A percentile compares a stretch with the other conserved stretches of the same genome.
Conservation (phyloP, 2,888 invertebrate species). For the Rhagonycha lutea region DNA sequence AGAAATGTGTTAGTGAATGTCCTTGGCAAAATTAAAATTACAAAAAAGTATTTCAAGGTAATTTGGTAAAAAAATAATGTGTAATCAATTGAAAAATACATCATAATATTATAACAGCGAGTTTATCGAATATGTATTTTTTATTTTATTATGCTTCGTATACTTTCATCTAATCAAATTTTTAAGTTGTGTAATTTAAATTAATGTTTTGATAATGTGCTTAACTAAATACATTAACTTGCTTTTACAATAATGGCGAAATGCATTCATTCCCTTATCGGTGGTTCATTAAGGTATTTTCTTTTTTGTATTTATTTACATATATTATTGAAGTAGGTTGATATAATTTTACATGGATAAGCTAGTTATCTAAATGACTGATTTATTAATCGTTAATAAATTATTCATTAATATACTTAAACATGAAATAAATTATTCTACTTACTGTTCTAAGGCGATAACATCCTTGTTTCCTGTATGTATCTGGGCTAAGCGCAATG, state of each 20-base stretch:
- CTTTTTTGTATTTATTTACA: not conserved
- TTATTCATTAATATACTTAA: not conserved
- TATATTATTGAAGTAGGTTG: not conserved
- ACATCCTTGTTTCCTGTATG: slow-evolving; percentile 89
- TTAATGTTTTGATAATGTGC: not conserved
- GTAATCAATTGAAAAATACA: not conserved
- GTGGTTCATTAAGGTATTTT: not conserved
- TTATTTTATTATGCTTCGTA: not conserved
- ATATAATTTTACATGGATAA: not conserved
- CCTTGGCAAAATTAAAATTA: not conserved
- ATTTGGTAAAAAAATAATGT: not conserved
- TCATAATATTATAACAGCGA: not conserved
- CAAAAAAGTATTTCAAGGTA: not conserved
- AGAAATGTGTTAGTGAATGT: slow-evolving; percentile 43
- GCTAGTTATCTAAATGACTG: not conserved
- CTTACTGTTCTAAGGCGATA: slow-evolving; percentile 96
- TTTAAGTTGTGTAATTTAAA: not conserved
- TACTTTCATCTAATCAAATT: not conserved
- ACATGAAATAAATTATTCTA: slow-evolving; percentile 42
- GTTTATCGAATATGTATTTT: not conserved
- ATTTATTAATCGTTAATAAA: not conserved
- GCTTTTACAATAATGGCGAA: not conserved
- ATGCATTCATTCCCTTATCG: not conserved
- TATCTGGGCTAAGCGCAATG: slow-evolving; percentile 85
- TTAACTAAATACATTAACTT: not conserved